A percentile compares a stretch with the other conserved stretches of the same genome.
Conservation (phyloP, 2,113 vertebrate genomes). For the Emydocephalus ijimae region DNA sequence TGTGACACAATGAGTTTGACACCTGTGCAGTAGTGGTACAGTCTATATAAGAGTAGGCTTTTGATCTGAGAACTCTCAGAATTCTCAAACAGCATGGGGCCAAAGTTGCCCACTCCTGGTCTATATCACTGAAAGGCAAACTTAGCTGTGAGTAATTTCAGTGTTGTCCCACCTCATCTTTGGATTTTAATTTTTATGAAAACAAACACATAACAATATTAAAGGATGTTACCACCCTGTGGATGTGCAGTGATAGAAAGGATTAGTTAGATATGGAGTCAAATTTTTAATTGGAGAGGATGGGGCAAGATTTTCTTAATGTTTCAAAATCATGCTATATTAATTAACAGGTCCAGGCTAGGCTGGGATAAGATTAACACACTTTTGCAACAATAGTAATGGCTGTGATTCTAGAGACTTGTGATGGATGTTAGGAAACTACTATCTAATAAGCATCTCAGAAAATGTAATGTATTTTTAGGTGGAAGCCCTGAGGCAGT, state of each 20-base stretch:
- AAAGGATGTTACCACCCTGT: neutral
- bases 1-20: no score
- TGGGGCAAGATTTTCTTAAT: neutral
- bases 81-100: neutral
- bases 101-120: neutral
- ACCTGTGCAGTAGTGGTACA: neutral
- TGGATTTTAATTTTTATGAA: neutral
- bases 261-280: neutral
- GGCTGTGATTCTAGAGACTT: neutral
- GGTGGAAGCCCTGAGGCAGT: neutral
- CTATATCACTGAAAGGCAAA: neutral
- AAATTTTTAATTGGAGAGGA: neutral
- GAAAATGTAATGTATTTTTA: neutral
- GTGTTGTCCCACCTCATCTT: neutral
- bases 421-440: neutral
- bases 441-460: neutral
- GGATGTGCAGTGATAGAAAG: neutral
- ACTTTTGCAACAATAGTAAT: neutral
- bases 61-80: neutral
- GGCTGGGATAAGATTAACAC: neutral
- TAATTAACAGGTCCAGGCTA: neutral
- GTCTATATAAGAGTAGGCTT: neutral
- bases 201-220: neutral
- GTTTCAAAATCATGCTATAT: neutral
- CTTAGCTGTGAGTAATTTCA: neutral